Base-by-base conservation (phyloP, 2,888 invertebrate genomes). In the Agrypnus murinus region DNA sequence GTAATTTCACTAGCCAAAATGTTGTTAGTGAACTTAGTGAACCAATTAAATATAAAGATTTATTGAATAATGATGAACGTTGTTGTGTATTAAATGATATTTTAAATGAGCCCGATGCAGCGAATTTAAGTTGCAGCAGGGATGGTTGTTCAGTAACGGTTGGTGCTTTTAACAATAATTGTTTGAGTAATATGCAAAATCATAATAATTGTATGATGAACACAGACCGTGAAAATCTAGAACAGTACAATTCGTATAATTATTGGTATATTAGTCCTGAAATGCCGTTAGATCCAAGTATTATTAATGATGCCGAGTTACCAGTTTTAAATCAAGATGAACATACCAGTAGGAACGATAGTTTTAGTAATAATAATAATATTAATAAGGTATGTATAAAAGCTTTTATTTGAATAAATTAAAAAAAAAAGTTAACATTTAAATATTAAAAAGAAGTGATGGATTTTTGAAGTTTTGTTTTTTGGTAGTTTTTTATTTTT, bases 231-330 rank as follows among this genome's bases (percentile, higher is more conserved):
- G 83, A 84, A 77, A 80, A 86, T 77, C 83, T 85, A 72, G 84
- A 85, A 72, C 83, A 86, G 76, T 89, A 85, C 80, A 89, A 88
- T 84, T 85, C 87, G 55, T 87, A 88, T 81, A 87, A 88, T 78
- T 89, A 87, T 83, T 89, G 89, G 85, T 87, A 88, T 77, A 86
- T 88, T 78, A 85, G 86, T 75, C 88, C 88, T 9, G 87, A 87
- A 63, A 81, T 86, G 78, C 86, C 87, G 10, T 79, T 88, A 72
- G 87, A 88, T 81, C 82, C 84, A 55, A 82, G 83, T 71, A 81
- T 87, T 59, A 81, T 86, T 65, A 78, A 84, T n/a, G n/a, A n/a
- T 68, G 82, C 80, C 14, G 80, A 80, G 14, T 10, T 40, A 14
- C 12, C 38, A 8, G 14, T 25, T 25, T 5, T 25, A 25, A 25